Conservation (phyloP, 1,140 invertebrate genomes). For the Drosophila albomicans region DNA sequence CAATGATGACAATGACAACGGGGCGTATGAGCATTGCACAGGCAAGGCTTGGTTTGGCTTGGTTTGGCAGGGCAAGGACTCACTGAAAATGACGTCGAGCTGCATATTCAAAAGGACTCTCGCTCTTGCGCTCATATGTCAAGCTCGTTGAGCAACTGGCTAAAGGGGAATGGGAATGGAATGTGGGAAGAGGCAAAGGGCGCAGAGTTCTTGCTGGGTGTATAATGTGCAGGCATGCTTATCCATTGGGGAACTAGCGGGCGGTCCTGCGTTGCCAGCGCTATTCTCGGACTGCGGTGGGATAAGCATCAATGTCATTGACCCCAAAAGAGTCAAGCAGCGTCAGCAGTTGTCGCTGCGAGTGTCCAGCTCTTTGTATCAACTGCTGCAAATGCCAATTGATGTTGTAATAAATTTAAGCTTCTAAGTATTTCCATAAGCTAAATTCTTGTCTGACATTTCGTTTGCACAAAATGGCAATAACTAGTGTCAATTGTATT, state of each 20-base stretch:
- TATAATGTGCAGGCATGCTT: constrained; percentile 72
- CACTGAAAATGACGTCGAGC: constrained; percentile 60
- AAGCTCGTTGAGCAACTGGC: not conserved
- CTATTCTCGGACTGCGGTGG: constrained; percentile 1
- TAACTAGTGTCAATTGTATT: not conserved
- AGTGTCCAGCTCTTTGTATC: not conserved
- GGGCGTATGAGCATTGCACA: constrained; percentile 64
- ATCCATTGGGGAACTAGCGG: constrained; percentile 47
- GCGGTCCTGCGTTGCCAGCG: constrained; percentile 42
- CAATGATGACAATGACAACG: constrained; percentile 62
- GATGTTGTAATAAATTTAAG: constrained; percentile 12
- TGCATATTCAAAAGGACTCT: constrained; percentile 72
- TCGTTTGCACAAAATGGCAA: constrained; percentile 1
- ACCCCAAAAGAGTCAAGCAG: constrained; percentile 11
- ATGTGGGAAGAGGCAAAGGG: too few relatives aligned
- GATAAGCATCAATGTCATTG: not conserved
- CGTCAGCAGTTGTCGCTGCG: not conserved
- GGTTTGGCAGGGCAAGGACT: constrained; percentile 6
- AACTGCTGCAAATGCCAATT: constrained; percentile 14
- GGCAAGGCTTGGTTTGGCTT: too few relatives aligned
- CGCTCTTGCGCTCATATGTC: constrained; percentile 27
- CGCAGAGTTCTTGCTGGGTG: too few relatives aligned
- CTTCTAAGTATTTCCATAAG: not conserved
- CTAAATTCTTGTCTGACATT: not conserved
- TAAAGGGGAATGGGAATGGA: constrained; percentile 4